These are phyloP conservation scores for Hippocampus kuda DNA, from an alignment of 2,797 vertebrate genomes.

Conservation along the genomic window DNA sequence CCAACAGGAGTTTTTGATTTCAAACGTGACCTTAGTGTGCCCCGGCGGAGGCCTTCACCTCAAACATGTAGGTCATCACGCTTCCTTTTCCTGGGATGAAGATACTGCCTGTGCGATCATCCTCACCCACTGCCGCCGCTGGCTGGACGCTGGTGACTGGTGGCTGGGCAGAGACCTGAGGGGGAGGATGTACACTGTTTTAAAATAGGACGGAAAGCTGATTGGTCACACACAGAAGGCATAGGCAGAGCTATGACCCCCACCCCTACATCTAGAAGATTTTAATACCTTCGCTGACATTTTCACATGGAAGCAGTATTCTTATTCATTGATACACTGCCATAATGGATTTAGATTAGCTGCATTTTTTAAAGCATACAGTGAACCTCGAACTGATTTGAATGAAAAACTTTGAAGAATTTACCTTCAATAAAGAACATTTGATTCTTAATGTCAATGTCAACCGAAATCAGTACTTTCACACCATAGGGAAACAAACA, in stretches of 20 bases:
- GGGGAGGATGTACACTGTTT: not conserved
- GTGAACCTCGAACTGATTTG: too few species aligned
- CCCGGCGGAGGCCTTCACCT: conserved; percentile 39
- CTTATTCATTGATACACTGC: too few species aligned
- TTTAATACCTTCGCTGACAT: too few species aligned
- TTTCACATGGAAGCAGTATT: too few species aligned
- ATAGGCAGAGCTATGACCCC: too few species aligned
- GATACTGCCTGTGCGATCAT: conserved; percentile 45
- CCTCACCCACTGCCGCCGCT: conserved; percentile 27
- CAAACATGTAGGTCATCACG: conserved; percentile 61
- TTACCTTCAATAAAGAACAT: too few species aligned
- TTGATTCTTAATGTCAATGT: too few species aligned
- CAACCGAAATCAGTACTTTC: too few species aligned
- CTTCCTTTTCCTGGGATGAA: conserved; percentile 57
- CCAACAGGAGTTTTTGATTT: not conserved
- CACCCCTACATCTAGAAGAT: not conserved
- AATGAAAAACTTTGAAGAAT: too few species aligned
- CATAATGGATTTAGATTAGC: too few species aligned
- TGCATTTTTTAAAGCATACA: too few species aligned
- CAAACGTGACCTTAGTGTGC: not conserved
- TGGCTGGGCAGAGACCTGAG: conserved; percentile 19
- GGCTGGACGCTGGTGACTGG: conserved; percentile 21
- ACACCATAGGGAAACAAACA: too few species aligned
- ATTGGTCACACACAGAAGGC: not conserved
- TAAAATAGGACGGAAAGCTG: not conserved